Percentiles rank a stretch among this genome's conserved stretches.
These are phyloP conservation scores for Limosa lapponica DNA, from an alignment of 2,797 vertebrate genomes.

Conservation along the genomic window DNA sequence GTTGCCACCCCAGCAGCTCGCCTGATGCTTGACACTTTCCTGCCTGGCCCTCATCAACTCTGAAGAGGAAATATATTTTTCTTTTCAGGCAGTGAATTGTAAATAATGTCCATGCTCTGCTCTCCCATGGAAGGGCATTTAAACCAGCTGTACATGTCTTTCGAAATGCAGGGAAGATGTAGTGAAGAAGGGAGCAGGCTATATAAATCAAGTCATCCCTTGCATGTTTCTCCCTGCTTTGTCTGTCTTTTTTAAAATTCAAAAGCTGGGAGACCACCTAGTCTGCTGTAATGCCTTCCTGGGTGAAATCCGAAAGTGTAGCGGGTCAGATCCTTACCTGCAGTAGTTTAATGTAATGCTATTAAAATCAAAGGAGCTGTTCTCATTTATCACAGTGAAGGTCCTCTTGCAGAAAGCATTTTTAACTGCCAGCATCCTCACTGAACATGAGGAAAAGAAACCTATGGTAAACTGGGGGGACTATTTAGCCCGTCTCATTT, in stretches of 20 bases:
- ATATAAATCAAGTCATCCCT: background rate
- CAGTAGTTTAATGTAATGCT: background rate
- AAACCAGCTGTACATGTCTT: background rate
- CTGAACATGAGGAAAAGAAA: background rate
- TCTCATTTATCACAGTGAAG: background rate
- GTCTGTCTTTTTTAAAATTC: background rate
- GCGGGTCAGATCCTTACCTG: background rate
- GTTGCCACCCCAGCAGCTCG: background rate
- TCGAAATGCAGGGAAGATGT: background rate
- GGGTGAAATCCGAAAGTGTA: background rate
- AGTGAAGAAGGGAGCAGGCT: background rate
- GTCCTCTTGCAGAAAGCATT: background rate
- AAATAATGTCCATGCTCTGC: background rate
- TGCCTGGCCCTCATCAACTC: background rate
- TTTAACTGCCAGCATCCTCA: background rate
- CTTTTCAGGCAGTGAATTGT: background rate
- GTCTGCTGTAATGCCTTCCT: background rate
- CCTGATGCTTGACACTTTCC: background rate
- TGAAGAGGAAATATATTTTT: background rate
- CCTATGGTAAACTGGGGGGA: background rate
- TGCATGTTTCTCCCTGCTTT: background rate
- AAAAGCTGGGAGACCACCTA: background rate
- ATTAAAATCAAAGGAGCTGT: background rate
- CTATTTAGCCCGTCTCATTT: background rate
- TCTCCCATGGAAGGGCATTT: background rate